phyloP scores from a whole-genome alignment of 1,140 invertebrate species.

The Formica exsecta region DNA sequence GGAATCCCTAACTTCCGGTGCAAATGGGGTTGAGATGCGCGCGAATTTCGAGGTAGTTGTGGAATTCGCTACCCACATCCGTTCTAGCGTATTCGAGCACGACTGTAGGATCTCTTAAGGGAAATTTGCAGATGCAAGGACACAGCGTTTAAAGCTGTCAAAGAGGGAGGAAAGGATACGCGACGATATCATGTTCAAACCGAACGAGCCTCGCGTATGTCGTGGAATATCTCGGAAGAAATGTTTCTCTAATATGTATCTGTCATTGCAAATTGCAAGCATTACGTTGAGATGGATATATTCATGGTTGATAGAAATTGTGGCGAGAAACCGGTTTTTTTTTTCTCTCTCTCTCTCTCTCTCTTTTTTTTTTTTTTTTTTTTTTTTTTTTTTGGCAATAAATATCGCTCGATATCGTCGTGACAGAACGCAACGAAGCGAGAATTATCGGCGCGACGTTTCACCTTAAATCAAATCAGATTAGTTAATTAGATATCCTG shows the following conservation, averaged over 20 bases:
- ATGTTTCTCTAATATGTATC: background rate
- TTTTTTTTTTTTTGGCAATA: background rate
- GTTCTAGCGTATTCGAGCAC: background rate
- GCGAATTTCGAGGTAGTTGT: constrained; percentile 50
- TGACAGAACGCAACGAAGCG: constrained; percentile 38
- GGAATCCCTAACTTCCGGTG: constrained; percentile 54
- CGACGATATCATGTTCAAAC: background rate
- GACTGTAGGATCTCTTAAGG: constrained; percentile 8
- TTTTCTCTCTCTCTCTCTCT: background rate
- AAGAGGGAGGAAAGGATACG: background rate
- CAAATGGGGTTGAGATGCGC: constrained; percentile 38
- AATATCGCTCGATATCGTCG: background rate
- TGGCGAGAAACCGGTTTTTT: background rate
- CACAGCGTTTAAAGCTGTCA: background rate
- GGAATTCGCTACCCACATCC: constrained; percentile 23
- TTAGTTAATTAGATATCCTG: constrained; percentile 49
- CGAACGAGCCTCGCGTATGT: background rate
- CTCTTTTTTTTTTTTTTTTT: constrained; percentile 23
- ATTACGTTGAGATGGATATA: background rate
- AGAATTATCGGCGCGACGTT: constrained; percentile 34
- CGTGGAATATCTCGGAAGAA: background rate
- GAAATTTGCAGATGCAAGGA: constrained; percentile 21
- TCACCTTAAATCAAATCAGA: constrained; percentile 49
- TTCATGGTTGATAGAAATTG: background rate
- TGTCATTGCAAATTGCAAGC: background rate